These are phyloP conservation scores for Drosophila varians DNA, from an alignment of 1,140 invertebrate species.

Conservation along the genomic window DNA sequence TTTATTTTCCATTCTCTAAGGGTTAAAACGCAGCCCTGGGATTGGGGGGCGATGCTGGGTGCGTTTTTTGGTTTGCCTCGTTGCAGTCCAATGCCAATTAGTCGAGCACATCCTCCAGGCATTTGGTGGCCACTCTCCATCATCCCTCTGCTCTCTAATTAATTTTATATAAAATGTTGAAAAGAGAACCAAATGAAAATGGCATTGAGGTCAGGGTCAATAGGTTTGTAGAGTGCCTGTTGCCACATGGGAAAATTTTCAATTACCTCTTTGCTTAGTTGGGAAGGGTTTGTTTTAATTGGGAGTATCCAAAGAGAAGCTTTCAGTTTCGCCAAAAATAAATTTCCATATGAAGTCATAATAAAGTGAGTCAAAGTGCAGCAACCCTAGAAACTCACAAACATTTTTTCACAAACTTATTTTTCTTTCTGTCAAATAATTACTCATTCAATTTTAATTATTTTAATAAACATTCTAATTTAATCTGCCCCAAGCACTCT, in stretches of 20 bases:
- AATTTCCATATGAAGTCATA: not conserved
- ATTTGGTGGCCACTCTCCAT: constrained; percentile 22
- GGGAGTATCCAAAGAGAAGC: not conserved
- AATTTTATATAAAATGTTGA: constrained; percentile 57
- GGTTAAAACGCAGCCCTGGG: not conserved
- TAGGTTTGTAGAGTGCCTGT: constrained; percentile 27
- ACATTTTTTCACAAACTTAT: too few relatives aligned
- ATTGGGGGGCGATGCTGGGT: too few relatives aligned
- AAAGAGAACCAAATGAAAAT: constrained; percentile 7
- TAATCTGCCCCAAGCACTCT: not conserved
- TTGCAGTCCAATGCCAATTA: constrained; percentile 56
- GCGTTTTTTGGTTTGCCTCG: not conserved
- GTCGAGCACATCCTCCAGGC: constrained; percentile 41
- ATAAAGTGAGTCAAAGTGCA: not conserved
- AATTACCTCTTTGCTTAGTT: constrained; percentile 38
- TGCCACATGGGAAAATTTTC: constrained; percentile 51
- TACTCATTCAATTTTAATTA: not conserved
- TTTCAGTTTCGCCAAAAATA: not conserved
- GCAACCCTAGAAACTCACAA: too few relatives aligned
- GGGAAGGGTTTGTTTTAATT: constrained; percentile 2
- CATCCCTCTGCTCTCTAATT: constrained; percentile 59
- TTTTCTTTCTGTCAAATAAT: not conserved
- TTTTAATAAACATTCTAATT: not conserved
- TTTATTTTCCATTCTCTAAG: not conserved
- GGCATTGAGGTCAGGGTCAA: constrained; percentile 64